Conservation (phyloP, 2,797 vertebrate genomes). For the Varecia variegata region DNA sequence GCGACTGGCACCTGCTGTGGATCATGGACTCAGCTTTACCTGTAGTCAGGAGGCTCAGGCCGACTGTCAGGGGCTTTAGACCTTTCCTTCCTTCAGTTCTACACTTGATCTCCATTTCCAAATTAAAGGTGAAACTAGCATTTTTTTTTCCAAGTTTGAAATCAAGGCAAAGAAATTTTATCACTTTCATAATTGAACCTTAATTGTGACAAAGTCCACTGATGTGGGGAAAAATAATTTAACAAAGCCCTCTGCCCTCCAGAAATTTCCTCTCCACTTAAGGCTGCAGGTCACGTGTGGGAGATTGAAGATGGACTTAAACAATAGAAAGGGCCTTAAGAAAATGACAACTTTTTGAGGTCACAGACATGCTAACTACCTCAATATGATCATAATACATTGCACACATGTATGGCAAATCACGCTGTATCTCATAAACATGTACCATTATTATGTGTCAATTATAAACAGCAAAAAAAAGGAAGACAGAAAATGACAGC, state of each 20-base stretch:
- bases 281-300: not conserved
- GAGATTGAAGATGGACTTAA: not conserved
- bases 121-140: not conserved
- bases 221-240: not conserved
- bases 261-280: not conserved
- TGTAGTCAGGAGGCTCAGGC: not conserved
- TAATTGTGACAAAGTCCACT: not conserved
- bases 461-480: not conserved
- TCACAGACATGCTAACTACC: not conserved
- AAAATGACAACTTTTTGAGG: not conserved
- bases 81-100: not conserved
- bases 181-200: not conserved
- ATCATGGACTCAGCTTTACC: not conserved
- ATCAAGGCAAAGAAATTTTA: not conserved
- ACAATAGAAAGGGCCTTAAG: not conserved
- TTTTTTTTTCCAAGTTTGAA: not conserved
- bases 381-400: not conserved
- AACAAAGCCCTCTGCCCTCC: not conserved
- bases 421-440: not conserved
- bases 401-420: too few species aligned
- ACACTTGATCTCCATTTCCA: not conserved
- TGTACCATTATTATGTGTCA: not conserved
- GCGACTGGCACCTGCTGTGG: fast-evolving
- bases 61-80: not conserved
- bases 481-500: not conserved